Evolutionary conservation across 2,888 invertebrate species (phyloP).

Genomic region (Scaeva pyrastri): DNA sequence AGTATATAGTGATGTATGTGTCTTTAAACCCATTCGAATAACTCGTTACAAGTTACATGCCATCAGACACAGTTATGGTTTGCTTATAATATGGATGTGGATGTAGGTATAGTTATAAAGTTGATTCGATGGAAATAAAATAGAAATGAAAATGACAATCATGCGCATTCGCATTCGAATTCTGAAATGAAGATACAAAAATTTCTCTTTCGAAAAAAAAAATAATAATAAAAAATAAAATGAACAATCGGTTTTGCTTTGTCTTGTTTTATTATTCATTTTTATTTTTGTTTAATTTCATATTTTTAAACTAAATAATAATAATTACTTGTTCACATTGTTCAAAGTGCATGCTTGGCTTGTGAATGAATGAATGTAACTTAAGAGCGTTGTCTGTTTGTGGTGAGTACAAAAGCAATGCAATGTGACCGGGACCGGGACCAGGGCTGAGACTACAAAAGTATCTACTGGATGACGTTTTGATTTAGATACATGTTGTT

Average conservation of each 20-base stretch:
- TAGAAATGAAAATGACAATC: constrained; percentile 51
- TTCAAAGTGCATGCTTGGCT: constrained; percentile 47
- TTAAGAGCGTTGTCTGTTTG: not conserved
- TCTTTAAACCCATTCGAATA: constrained; percentile 18
- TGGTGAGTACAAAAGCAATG: not conserved
- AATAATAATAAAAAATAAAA: no score
- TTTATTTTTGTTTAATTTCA: constrained; percentile 21
- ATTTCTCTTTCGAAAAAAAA: constrained; percentile 64
- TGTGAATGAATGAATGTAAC: constrained; percentile 45
- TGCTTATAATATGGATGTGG: no score
- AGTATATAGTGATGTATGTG: not conserved
- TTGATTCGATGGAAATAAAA: constrained; percentile 1
- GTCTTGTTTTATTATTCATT: constrained; percentile 3
- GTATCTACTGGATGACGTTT: constrained; percentile 25
- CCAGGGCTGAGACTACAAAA: not conserved
- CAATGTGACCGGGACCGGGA: no score
- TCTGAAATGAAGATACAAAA: not conserved
- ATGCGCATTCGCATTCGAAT: constrained; percentile 64
- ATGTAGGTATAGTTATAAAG: no score
- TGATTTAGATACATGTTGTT: not conserved
- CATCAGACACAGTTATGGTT: constrained; percentile 21
- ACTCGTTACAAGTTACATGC: constrained; percentile 51
- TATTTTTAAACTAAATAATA: constrained; percentile 21
- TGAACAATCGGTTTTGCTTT: constrained; percentile 51
- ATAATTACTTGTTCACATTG: constrained; percentile 21